Evolutionary conservation across 2,113 vertebrate genomes (phyloP).

Genomic region (Clarias magur): DNA sequence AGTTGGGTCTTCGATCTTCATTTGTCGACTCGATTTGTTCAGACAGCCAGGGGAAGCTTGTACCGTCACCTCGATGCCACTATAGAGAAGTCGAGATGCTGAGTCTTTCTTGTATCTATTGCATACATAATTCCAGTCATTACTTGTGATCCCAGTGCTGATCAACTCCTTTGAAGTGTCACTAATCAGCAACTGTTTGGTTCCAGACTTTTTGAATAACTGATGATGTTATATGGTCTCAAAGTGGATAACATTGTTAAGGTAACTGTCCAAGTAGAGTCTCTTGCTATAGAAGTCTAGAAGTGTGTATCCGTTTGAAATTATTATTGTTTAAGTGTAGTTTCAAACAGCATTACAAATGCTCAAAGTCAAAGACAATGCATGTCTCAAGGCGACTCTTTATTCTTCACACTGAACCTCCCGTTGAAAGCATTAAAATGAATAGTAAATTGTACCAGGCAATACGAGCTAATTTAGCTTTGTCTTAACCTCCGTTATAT

Average conservation of each 20-base stretch:
- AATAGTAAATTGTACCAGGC: neutral
- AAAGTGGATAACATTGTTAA: neutral
- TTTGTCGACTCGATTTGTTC: neutral
- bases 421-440: constrained; percentile 13
- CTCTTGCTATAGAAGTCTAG: neutral
- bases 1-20: neutral
- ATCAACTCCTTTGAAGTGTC: neutral
- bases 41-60: neutral
- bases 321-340: neutral
- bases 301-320: neutral
- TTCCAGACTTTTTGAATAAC: neutral
- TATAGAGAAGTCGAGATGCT: neutral
- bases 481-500: constrained; percentile 8
- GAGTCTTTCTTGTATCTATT: neutral
- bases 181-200: neutral
- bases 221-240: neutral
- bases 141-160: neutral
- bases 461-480: constrained; percentile 12
- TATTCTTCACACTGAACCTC: neutral
- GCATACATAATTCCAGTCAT: neutral
- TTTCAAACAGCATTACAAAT: constrained; percentile 6
- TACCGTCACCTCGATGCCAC: neutral
- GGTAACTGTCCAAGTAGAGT: neutral
- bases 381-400: neutral
- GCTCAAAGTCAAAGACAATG: neutral